Evolutionary conservation across 2,888 invertebrate genomes (phyloP), one percentile per base, ranked within the genome.

Genomic region (Lepidonotus clava): DNA sequence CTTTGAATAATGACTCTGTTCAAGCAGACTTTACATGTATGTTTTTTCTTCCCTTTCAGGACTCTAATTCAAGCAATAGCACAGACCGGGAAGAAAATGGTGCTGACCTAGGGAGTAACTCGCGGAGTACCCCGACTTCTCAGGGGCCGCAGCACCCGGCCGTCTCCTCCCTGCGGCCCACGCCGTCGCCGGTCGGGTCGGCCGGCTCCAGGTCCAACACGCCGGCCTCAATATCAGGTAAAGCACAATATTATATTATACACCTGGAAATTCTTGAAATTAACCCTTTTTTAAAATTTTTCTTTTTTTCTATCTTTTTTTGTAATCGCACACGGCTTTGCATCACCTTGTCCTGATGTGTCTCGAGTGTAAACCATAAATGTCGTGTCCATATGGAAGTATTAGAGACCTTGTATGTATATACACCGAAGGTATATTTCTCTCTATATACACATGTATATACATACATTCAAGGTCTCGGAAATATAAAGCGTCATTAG

Each of bases 161-260:
- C 38, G 90, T 91, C 41, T 90, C 92, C 11, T 88, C 91, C 14
- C 90, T 91, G 36, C 90, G 93, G 86, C 93, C 93, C 53, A 91
- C 91, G 41, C 92, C 93, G 14, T 94, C 94, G 91, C 95, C 92
- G 93, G 92, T 89, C 51, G 93, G 93, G 36, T 93, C 94, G 87
- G 91, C 93, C 40, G 94, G 93, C 94, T 98, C 98, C 93, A 96
- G 98, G 95, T 98, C 98, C 95, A 98, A 98, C 97, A 98, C 98
- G 95, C 98, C 98, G 93, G 98, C 98, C 95, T 98, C 98, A 90
- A 89, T 92, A 71, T 89, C 92, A 90, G 92, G 93, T 93, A 90
- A 88, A 90, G 46, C 66, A 0, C 21, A 14, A 11, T n/a, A n/a
- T n/a, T 46, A 11, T 18, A 11, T 46, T 46, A 8, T 46, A 11